Conservation (phyloP, 2,797 vertebrate genomes). For the Fratercula arctica region DNA sequence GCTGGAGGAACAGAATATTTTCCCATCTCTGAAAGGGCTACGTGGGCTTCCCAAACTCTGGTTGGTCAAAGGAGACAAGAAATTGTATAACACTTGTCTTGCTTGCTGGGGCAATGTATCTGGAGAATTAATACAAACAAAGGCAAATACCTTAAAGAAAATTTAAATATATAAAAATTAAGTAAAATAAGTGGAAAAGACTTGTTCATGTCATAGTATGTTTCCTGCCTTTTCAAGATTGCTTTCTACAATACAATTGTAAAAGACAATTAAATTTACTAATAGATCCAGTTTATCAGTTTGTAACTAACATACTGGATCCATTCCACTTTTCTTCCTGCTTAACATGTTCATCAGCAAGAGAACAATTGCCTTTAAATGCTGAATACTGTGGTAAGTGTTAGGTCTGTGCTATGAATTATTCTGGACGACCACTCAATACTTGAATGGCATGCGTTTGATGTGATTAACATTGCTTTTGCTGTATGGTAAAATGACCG, state of each 20-base stretch:
- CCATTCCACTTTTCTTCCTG: not conserved
- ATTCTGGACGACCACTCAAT: not conserved
- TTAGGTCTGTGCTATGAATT: not conserved
- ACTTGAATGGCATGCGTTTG: not conserved
- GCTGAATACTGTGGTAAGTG: not conserved
- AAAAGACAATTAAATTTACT: not conserved
- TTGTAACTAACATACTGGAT: not conserved
- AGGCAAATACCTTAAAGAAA: not conserved
- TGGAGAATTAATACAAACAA: not conserved
- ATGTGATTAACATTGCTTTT: not conserved
- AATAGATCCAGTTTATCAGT: not conserved
- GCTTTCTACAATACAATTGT: not conserved
- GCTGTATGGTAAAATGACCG: not conserved
- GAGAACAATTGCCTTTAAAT: not conserved
- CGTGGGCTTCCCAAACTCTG: not conserved
- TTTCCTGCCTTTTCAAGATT: not conserved
- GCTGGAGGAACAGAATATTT: not conserved
- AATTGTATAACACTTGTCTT: not conserved
- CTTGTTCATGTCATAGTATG: not conserved
- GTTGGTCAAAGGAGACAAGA: not conserved
- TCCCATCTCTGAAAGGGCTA: not conserved
- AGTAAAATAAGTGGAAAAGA: not conserved
- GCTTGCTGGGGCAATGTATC: not conserved
- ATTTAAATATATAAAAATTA: not conserved
- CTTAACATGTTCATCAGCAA: not conserved